Percentiles rank a stretch among this genome's conserved stretches.
Evolutionary conservation across 2,797 vertebrate genomes (phyloP).

Genomic region (Momotus momota): DNA sequence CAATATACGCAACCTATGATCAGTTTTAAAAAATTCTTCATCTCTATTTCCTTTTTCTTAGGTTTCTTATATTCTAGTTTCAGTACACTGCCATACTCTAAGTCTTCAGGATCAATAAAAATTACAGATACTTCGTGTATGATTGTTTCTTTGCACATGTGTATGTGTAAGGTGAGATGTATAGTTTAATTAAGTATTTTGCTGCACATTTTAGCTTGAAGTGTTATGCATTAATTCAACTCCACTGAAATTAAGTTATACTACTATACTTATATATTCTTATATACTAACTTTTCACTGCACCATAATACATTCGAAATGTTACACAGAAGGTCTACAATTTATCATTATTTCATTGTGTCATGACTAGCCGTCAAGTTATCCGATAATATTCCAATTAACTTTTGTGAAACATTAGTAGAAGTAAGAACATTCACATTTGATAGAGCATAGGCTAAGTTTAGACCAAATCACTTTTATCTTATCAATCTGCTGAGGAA

Average conservation of each 20-base stretch:
- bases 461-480: neutral
- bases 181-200: neutral
- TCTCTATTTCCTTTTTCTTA: neutral
- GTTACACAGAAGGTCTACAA: neutral
- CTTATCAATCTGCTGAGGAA: neutral
- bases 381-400: neutral
- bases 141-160: neutral
- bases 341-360: neutral
- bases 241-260: neutral
- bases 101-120: neutral
- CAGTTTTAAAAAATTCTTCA: neutral
- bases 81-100: neutral
- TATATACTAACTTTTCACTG: neutral
- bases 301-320: neutral
- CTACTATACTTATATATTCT: neutral
- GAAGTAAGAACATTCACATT: neutral
- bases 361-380: neutral
- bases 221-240: neutral
- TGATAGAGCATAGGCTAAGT: neutral
- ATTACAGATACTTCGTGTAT: neutral
- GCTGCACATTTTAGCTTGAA: neutral
- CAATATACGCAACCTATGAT: neutral
- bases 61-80: neutral
- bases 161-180: neutral
- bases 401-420: neutral